phyloP scores from a whole-genome alignment of 2,888 invertebrate species.

The Phyto melanocephala region DNA sequence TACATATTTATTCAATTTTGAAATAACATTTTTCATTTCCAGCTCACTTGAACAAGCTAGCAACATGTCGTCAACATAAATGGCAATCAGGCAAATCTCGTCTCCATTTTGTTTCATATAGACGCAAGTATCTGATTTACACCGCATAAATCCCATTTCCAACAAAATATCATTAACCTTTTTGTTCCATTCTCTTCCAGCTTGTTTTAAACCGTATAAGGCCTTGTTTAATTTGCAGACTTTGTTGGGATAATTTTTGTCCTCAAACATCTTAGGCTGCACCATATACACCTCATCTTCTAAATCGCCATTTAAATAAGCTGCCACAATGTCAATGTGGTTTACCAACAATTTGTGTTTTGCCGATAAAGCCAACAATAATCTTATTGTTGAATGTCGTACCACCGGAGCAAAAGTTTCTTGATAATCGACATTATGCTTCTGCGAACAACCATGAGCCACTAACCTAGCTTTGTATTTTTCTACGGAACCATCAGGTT shows the following conservation, averaged over 20 bases:
- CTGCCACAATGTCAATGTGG: background rate
- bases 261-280: background rate
- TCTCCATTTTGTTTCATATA: no score
- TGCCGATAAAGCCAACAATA: no score
- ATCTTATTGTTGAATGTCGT: no score
- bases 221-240: background rate
- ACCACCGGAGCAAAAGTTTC: no score
- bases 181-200: conserved; percentile 60
- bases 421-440: no score
- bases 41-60: conserved; percentile 4
- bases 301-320: conserved; percentile 57
- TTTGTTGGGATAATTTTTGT: background rate
- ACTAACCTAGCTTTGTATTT: no score
- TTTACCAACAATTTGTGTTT: no score
- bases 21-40: background rate
- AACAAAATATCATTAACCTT: conserved; percentile 52
- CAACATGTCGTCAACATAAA: conserved; percentile 40
- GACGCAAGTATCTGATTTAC: conserved; percentile 57
- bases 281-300: background rate
- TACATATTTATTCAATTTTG: conserved; percentile 17
- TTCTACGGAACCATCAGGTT: no score
- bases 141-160: conserved; percentile 47
- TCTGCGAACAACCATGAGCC: background rate
- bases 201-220: conserved; percentile 55
- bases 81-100: conserved; percentile 8